These are phyloP conservation scores for Girardia tigrina DNA, from an alignment of 2,888 invertebrate species.

Conservation along the genomic window DNA sequence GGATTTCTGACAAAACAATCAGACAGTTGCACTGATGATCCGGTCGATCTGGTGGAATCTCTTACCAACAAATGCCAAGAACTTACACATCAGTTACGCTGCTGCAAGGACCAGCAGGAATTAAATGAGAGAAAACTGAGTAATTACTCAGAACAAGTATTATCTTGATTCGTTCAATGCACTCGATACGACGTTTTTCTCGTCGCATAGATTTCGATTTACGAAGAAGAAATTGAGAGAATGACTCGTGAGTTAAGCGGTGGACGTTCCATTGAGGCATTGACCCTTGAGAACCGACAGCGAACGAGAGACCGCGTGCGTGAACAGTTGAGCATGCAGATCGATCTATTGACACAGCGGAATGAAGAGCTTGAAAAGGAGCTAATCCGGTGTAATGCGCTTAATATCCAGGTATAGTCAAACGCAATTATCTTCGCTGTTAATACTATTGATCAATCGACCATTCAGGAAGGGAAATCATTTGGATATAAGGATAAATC, in stretches of 20 bases:
- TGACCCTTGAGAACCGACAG: conserved; percentile 33
- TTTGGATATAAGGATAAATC: background rate
- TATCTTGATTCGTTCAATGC: conserved; percentile 17
- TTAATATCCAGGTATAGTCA: background rate
- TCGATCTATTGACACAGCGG: conserved; percentile 23
- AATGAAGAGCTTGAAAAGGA: conserved; percentile 33
- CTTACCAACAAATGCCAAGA: conserved; percentile 18
- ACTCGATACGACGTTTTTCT: background rate
- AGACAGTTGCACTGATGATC: conserved; percentile 47
- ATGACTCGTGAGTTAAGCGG: conserved; percentile 48
- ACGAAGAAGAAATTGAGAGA: conserved; percentile 50
- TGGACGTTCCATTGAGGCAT: conserved; percentile 39
- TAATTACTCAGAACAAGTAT: conserved; percentile 47
- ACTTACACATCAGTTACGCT: background rate
- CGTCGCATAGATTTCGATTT: conserved; percentile 44
- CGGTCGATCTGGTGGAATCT: conserved; percentile 38
- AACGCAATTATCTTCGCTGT: too few species aligned
- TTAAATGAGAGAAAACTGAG: conserved; percentile 44
- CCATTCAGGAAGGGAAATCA: background rate
- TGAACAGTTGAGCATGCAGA: conserved; percentile 32
- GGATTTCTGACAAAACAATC: conserved; percentile 44
- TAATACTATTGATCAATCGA: too few species aligned
- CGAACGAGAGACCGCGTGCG: conserved; percentile 8
- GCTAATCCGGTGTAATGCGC: background rate
- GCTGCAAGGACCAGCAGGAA: conserved; percentile 41